Conservation (phyloP, 1,140 invertebrate genomes). For the Drosophila mayri region DNA sequence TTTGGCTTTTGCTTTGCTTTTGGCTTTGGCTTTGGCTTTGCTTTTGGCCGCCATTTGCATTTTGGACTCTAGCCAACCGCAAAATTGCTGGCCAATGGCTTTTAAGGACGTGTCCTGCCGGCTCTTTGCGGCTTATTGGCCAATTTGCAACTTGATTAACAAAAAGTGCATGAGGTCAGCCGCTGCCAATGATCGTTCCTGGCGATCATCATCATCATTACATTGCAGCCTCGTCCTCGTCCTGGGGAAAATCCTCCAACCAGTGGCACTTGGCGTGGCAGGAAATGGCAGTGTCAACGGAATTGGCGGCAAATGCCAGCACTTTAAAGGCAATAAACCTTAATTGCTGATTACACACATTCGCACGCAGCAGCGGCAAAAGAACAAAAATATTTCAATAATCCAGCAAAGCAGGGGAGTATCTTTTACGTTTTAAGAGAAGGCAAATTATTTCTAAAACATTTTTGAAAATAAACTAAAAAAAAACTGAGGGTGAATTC, state of each 20-base stretch:
- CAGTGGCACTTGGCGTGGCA: conserved; percentile 11
- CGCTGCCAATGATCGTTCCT: conserved; percentile 15
- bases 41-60: conserved; percentile 50
- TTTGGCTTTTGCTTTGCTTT: neutral
- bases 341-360: conserved; percentile 72
- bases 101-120: conserved; percentile 44
- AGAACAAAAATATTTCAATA: conserved; percentile 66
- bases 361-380: neutral
- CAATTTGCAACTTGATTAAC: conserved; percentile 78
- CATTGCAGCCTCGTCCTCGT: neutral
- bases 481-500: neutral
- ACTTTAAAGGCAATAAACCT: conserved; percentile 70
- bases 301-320: conserved; percentile 20
- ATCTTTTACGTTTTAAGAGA: too few relatives aligned
- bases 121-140: conserved; percentile 65
- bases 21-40: neutral
- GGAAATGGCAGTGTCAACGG: conserved; percentile 14
- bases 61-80: conserved; percentile 56
- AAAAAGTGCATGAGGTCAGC: conserved; percentile 46
- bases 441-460: neutral
- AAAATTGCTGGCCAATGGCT: conserved; percentile 59
- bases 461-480: neutral
- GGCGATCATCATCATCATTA: conserved; percentile 6
- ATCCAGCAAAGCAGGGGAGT: conserved; percentile 18
- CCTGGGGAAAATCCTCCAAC: neutral